Conservation (phyloP, 2,113 vertebrate genomes). For the Cheirogaleus medius region DNA sequence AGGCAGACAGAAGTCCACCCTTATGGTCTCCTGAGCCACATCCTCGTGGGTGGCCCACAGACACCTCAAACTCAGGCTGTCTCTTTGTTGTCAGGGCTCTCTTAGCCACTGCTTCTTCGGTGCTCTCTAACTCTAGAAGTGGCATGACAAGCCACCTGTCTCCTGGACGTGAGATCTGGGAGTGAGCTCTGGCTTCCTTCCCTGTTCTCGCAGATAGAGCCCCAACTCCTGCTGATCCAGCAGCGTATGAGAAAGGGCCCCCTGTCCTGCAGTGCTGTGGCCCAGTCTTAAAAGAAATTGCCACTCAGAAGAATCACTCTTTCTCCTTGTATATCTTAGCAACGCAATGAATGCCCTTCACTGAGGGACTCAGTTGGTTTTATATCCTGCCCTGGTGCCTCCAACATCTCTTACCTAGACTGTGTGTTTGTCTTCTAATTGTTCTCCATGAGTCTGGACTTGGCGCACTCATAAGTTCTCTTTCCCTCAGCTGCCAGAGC, state of each 20-base stretch:
- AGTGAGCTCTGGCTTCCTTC: background rate
- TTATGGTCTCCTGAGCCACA: background rate
- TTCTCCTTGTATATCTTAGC: background rate
- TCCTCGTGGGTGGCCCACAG: background rate
- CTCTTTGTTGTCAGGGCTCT: too few relatives aligned
- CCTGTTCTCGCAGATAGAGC: background rate
- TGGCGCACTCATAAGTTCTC: background rate
- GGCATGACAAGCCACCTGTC: fast-evolving
- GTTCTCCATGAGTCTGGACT: background rate
- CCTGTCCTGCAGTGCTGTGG: background rate
- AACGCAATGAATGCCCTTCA: background rate
- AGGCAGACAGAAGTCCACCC: background rate
- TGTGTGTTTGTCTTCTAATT: background rate
- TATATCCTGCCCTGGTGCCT: background rate
- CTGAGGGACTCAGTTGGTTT: background rate
- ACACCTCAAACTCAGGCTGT: background rate
- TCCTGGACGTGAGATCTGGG: background rate
- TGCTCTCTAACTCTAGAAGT: background rate
- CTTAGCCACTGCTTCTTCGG: too few relatives aligned
- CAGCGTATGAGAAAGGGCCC: background rate
- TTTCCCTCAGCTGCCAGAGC: background rate
- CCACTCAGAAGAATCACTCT: background rate
- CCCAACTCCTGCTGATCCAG: background rate
- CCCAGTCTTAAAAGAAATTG: background rate
- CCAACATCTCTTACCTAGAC: background rate